Base-by-base conservation (phyloP, 2,113 vertebrate genomes). In the Cyprinodon brontotheroides region DNA sequence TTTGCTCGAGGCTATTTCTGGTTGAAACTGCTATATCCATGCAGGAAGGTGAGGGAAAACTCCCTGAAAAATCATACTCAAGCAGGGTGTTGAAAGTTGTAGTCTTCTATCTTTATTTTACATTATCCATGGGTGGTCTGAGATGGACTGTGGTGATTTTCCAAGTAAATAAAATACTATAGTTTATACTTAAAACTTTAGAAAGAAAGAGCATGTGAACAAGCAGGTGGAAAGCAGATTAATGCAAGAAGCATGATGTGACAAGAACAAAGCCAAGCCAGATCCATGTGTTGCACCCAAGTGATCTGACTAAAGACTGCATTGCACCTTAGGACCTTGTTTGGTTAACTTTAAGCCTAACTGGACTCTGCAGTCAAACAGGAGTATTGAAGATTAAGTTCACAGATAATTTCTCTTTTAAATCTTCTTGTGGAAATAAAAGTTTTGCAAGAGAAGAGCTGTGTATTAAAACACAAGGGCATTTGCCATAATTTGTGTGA, bases 151-250 rank as follows among this genome's bases (percentile, higher is more conserved):
- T 6, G 65, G 36, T 11, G 45, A 50, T 45, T 8, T 72, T 29
- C 57, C 47, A 62, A 29, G 11, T 78, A 67, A 70, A 40, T 39
- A 70, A n/a, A 43, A 61, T 57, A 22, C 43, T 15, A 66, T 53
- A 64, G 38, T 45, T 15, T 17, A 17, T 4, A 38, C 10, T 15
- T 57, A 57, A 57, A 6, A 14, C 60, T 36, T 53, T 45, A 70
- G 57, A 50, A 78, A 43, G 70, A 43, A 38, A 65, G 65, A 80
- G 45, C 75, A 78, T 63, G 65, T 73, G 76, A 63, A 38, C 38
- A 69, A 40, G 80, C 91, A 90, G 91, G 82, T 91, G 87, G 91
- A 87, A 86, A 73, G 73, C 78, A 89, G 91, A 91, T 93, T 90
- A 92, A 70, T 77, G 63, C 61, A 75, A 77, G 62, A 57, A 89